Percentiles rank a stretch among this genome's conserved stretches.
Conservation (phyloP, 23 tunicate species). For the Oikopleura albicans region DNA sequence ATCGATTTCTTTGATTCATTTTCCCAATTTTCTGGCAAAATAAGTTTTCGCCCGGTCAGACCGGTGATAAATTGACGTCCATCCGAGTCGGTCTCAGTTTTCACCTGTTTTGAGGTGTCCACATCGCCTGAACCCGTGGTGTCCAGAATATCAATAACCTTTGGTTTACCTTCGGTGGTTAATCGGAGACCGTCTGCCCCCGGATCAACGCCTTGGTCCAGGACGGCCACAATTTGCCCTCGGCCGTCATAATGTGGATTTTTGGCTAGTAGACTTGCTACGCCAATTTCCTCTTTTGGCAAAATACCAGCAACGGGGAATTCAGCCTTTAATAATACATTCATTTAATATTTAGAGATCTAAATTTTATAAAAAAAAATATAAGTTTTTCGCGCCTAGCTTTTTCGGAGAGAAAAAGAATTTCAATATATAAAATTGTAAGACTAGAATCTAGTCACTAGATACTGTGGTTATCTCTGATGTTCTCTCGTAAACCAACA, state of each 20-base stretch:
- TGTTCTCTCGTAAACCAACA: no score
- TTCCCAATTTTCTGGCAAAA: background rate
- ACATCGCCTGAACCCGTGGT: slow-evolving; percentile 99
- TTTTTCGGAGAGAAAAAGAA: no score
- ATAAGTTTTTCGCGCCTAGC: no score
- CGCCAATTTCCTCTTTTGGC: slow-evolving; percentile 81
- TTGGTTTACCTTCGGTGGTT: slow-evolving; percentile 60
- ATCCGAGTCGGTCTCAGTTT: slow-evolving; percentile 20
- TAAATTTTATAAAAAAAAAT: no score
- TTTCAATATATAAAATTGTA: no score
- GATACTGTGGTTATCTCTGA: no score
- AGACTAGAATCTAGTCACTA: no score
- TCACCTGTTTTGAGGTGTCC: slow-evolving; percentile 34
- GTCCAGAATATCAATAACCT: slow-evolving; percentile 78
- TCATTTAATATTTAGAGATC: background rate
- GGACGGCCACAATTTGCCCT: slow-evolving; percentile 76
- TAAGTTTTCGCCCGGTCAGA: slow-evolving; percentile 54
- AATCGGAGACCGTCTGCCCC: slow-evolving; percentile 67
- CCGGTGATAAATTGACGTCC: slow-evolving; percentile 40
- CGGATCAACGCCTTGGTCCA: slow-evolving; percentile 95
- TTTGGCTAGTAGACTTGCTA: slow-evolving; percentile 35
- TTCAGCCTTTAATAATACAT: no score
- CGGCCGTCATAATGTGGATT: slow-evolving; percentile 58
- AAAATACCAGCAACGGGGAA: slow-evolving; percentile 54
- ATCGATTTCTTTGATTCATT: background rate